Evolutionary conservation across 2,888 invertebrate species (phyloP), one percentile per base, ranked within the genome.

Genomic region (Meiosimyza platycephala): DNA sequence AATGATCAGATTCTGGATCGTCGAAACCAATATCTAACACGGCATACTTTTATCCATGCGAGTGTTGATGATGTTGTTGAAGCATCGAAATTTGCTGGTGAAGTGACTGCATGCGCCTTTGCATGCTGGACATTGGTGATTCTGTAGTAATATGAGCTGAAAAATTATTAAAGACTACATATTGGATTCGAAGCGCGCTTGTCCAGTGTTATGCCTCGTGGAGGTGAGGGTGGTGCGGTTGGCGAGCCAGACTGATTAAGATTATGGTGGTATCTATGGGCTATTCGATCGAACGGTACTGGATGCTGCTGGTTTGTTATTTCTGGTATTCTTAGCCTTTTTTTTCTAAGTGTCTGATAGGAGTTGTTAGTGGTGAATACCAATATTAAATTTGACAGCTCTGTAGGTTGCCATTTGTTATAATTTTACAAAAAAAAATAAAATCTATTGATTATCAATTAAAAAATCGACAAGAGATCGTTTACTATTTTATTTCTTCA

Each of bases 161-260:
- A 67, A 85, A 88, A 16, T 87, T 87, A 68, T 84, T 84, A 72
- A 86, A 85, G n/a, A 84, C 79, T 52, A n/a, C n/a, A n/a, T n/a
- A 86, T 76, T 0, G 88, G 85, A 80, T 87, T 88, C 0, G 87
- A 87, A 48, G 86, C 84, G n/a, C 88, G 80, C 71, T 88, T 88
- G 54, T 88, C 88, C 1, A 86, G 86, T 9, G 86, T 86, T 77
- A 93, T 92, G 9, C 94, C 94, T 74, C 95, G 88, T 0, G 95
- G 95, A 5, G 95, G 95, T 72, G 95, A 83, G 0, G 95, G 95
- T 18, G 94, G 94, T 0, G 95, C 95, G 78, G 72, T 90, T 88
- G 76, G 88, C 6, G 89, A 89, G 9, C 87, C 80, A 0, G 77
- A 67, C 4, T 79, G 76, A 22, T 70, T 70, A 15, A 87, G 85